phyloP scores from a whole-genome alignment of 35 echinoderm and acorn worm genomes.

The Patiria miniata region DNA sequence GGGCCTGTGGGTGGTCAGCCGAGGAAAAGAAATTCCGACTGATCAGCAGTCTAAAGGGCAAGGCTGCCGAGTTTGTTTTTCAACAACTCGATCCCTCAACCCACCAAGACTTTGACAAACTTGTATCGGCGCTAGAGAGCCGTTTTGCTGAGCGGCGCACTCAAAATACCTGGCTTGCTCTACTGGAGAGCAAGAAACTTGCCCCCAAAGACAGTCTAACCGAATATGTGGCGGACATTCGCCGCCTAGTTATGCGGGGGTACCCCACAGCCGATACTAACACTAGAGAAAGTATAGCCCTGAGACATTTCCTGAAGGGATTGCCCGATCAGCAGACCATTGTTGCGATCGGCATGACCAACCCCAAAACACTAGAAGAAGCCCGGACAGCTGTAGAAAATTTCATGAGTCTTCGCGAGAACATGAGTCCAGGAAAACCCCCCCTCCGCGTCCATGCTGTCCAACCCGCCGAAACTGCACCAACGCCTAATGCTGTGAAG shows the following conservation, averaged over 20 bases:
- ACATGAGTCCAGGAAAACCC: background rate
- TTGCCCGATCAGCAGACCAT: conserved; percentile 47
- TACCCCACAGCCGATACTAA: conserved; percentile 51
- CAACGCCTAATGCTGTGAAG: background rate
- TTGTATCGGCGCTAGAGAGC: background rate
- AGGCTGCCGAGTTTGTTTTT: conserved; percentile 50
- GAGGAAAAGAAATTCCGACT: background rate
- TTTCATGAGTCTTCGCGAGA: conserved; percentile 18
- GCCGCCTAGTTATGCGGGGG: conserved; percentile 31
- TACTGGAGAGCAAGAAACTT: conserved; percentile 36
- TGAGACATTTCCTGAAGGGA: conserved; percentile 48
- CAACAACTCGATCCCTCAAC: conserved; percentile 9
- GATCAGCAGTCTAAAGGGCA: background rate
- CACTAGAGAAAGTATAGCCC: conserved; percentile 36
- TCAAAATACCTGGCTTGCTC: conserved; percentile 7
- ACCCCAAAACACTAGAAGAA: conserved; percentile 40
- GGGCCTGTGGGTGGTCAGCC: background rate
- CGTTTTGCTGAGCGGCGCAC: background rate
- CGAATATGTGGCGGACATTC: conserved; percentile 49
- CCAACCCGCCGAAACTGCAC: background rate
- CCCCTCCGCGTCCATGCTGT: background rate
- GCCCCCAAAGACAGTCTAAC: conserved; percentile 35
- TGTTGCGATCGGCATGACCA: conserved; percentile 41
- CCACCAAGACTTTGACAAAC: background rate
- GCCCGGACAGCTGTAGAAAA: conserved; percentile 24